Conservation (phyloP, 2,113 vertebrate genomes). For the Bubo bubo region DNA sequence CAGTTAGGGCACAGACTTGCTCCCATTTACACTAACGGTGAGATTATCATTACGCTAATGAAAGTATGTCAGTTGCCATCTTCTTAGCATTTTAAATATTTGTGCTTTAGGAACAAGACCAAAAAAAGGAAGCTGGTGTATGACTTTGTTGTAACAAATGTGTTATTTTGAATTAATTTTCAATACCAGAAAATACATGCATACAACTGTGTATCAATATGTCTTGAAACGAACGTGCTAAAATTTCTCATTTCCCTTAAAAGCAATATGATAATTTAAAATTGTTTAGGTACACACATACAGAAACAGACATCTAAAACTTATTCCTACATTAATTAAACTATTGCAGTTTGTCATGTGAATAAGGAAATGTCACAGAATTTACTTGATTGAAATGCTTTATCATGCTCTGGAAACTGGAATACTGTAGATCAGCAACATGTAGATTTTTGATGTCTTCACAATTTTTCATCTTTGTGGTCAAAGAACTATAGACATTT, state of each 20-base stretch:
- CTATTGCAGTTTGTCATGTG: background rate
- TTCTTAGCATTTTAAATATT: slow-evolving; percentile 4
- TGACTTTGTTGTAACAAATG: background rate
- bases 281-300: background rate
- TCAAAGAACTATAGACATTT: background rate
- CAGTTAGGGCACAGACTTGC: background rate
- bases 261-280: background rate
- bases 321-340: background rate
- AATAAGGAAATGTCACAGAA: background rate
- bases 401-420: background rate
- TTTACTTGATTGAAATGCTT: background rate
- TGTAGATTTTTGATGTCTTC: background rate
- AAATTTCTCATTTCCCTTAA: background rate
- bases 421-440: background rate
- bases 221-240: background rate
- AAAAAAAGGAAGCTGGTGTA: background rate
- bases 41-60: background rate
- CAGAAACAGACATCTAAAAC: background rate
- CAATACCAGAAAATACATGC: background rate
- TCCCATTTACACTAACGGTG: background rate
- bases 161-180: background rate
- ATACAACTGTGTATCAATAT: background rate
- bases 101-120: slow-evolving; percentile 14
- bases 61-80: background rate
- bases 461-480: background rate